phyloP scores from a whole-genome alignment of 2,888 invertebrate genomes.

The Drosophila ezoana region DNA sequence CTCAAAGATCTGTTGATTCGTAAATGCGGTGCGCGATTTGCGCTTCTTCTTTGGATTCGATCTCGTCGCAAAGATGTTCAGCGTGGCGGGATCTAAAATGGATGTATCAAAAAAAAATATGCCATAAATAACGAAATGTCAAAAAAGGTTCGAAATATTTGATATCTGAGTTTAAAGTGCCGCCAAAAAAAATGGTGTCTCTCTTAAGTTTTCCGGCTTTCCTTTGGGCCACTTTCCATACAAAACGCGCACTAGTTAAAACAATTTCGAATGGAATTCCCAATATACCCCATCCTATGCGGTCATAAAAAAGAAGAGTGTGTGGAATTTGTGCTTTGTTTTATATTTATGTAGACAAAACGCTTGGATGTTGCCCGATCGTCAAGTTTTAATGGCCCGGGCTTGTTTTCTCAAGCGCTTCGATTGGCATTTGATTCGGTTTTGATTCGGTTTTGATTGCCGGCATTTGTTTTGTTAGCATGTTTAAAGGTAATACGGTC shows the following conservation, averaged over 20 bases:
- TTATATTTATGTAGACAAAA: slow-evolving; percentile 16
- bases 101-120: slow-evolving; percentile 26
- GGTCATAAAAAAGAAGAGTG: slow-evolving; percentile 33
- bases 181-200: not conserved
- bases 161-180: no score
- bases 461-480: slow-evolving; percentile 76
- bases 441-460: slow-evolving; percentile 66
- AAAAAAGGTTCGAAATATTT: no score
- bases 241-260: slow-evolving; percentile 65
- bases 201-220: slow-evolving; percentile 20
- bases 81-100: slow-evolving; percentile 90
- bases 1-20: slow-evolving; percentile 99
- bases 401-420: slow-evolving; percentile 64
- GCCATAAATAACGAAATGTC: slow-evolving; percentile 9
- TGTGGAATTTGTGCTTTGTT: slow-evolving; percentile 51
- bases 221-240: slow-evolving; percentile 54
- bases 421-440: slow-evolving; percentile 66
- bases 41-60: slow-evolving; percentile 98
- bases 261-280: slow-evolving; percentile 66
- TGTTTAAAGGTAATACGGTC: slow-evolving; percentile 73
- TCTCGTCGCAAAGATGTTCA: slow-evolving; percentile 95
- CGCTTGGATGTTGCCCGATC: slow-evolving; percentile 59
- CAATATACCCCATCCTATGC: slow-evolving; percentile 46
- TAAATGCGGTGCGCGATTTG: slow-evolving; percentile 98
- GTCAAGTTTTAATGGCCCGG: slow-evolving; percentile 52